These are phyloP conservation scores for Pangasius mekongensis DNA, from an alignment of 2,797 vertebrate genomes.

Conservation along the genomic window DNA sequence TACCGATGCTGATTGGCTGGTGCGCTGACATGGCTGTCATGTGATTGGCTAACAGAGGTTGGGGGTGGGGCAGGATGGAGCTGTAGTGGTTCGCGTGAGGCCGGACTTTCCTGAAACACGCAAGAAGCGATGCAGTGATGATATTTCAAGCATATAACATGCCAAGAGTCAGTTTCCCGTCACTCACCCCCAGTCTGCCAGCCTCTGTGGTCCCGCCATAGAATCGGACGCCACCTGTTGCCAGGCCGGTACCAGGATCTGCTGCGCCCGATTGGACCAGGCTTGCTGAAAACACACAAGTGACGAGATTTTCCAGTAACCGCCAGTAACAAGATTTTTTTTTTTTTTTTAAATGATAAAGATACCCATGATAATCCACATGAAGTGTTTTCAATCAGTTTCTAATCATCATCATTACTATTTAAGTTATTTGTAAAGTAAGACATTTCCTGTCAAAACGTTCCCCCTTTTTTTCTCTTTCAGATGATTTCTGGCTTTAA, in stretches of 20 bases:
- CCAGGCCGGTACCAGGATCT: conserved; percentile 94
- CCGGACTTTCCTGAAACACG: conserved; percentile 86
- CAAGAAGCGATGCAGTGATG: neutral
- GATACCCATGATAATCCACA: too few species aligned
- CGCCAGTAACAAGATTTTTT: neutral
- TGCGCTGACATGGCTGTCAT: conserved; percentile 90
- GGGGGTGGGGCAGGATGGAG: conserved; percentile 91
- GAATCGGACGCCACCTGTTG: conserved; percentile 93
- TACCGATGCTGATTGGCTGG: conserved; percentile 96
- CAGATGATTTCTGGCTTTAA: neutral
- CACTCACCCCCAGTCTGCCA: conserved; percentile 96
- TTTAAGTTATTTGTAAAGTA: neutral
- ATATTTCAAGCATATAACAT: neutral
- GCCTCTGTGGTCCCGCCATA: conserved; percentile 90
- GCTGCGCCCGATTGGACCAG: conserved; percentile 92
- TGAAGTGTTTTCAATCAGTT: neutral
- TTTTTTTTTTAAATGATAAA: too few species aligned
- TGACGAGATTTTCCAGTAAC: neutral
- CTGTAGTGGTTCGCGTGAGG: conserved; percentile 93
- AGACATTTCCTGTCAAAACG: neutral
- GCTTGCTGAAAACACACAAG: conserved; percentile 72
- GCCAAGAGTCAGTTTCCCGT: neutral
- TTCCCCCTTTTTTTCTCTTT: neutral
- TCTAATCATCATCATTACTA: neutral
- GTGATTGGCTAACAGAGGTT: conserved; percentile 94